Evolutionary conservation across 1,140 invertebrate genomes (phyloP), one percentile per base, ranked within the genome.

Genomic region (Euwallacea similis): DNA sequence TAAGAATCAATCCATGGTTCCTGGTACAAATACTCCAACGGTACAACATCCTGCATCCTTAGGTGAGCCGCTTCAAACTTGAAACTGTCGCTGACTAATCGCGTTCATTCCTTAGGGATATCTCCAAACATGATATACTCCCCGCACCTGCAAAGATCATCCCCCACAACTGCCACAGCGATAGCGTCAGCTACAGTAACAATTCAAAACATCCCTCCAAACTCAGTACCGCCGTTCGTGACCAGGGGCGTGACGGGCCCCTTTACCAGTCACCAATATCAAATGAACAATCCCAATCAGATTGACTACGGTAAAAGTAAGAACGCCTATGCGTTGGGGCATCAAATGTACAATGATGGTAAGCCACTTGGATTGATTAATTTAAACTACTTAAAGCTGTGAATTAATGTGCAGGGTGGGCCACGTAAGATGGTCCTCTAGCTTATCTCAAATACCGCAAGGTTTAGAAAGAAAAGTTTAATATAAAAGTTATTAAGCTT

Each of bases 91-190:
- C 50, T 9, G 21, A 33, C 0, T 53, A 6, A 8, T 9, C 50
- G 50, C 8, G 4, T 6, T 15, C 60, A 33, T 50, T 54, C 7
- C 60, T 9, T 42, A 73, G 75, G 72, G 54, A 73, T 78, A 42
- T 42, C 75, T 46, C 69, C 77, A 42, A 83, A 74, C 21, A 83
- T 85, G 50, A 83, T 88, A 42, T 88, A 89, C 76, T 84, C 88
- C 0, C 83, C 88, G 0, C 81, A 84, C 33, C 82, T 86, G 70
- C 77, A 82, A 16, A 79, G 88, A 56, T 87, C 86, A 2, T 87
- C 86, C 11, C 86, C 86, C 0, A 89, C 88, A 0, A 87, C 86
- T 7, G 85, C 86, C 0, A 85, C 86, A 0, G 84, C 86, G 60
- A 84, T 88, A 74, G 80, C 86, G 68, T 82, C 84, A 69, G 81